These are phyloP conservation scores for Perca fluviatilis DNA, from an alignment of 2,113 vertebrate genomes.

Conservation along the genomic window DNA sequence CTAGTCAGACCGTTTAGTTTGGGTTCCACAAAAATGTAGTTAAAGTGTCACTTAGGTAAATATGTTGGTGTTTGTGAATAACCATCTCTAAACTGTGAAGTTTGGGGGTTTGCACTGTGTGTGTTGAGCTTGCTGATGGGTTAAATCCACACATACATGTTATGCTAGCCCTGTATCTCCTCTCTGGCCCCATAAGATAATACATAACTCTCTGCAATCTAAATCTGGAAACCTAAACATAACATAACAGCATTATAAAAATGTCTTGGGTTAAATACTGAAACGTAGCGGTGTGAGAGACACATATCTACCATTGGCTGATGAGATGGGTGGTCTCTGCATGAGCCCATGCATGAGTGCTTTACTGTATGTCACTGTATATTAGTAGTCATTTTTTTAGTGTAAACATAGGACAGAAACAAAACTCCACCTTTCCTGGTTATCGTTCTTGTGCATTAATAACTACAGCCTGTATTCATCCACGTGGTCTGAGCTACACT, in stretches of 20 bases:
- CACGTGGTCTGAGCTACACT: background rate
- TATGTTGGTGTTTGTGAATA: slow-evolving; percentile 28
- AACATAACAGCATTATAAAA: slow-evolving; percentile 43
- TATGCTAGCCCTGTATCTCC: slow-evolving; percentile 16
- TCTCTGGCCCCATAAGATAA: slow-evolving; percentile 40
- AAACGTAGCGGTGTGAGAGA: slow-evolving; percentile 11
- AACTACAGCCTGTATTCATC: slow-evolving; percentile 27
- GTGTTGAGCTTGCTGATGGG: slow-evolving; percentile 16
- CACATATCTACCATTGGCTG: background rate
- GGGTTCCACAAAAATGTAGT: slow-evolving; percentile 27
- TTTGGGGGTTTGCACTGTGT: slow-evolving; percentile 4
- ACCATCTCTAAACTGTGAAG: background rate
- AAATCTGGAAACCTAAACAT: slow-evolving; percentile 60
- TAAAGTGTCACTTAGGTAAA: slow-evolving; percentile 50
- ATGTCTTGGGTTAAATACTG: background rate
- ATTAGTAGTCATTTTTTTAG: slow-evolving; percentile 18
- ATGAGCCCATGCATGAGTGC: background rate
- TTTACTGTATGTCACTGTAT: slow-evolving; percentile 35
- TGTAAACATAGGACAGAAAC: slow-evolving; percentile 30
- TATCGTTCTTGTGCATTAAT: slow-evolving; percentile 42
- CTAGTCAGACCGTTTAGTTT: slow-evolving; percentile 26
- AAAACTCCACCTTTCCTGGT: slow-evolving; percentile 40
- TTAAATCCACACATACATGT: slow-evolving; percentile 28
- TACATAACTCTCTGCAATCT: slow-evolving; percentile 33
- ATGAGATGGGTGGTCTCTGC: slow-evolving; percentile 56